A percentile compares a stretch with the other conserved stretches of the same genome.
These are phyloP conservation scores for Panopea generosa DNA, from an alignment of 2,888 invertebrate species.

Conservation along the genomic window DNA sequence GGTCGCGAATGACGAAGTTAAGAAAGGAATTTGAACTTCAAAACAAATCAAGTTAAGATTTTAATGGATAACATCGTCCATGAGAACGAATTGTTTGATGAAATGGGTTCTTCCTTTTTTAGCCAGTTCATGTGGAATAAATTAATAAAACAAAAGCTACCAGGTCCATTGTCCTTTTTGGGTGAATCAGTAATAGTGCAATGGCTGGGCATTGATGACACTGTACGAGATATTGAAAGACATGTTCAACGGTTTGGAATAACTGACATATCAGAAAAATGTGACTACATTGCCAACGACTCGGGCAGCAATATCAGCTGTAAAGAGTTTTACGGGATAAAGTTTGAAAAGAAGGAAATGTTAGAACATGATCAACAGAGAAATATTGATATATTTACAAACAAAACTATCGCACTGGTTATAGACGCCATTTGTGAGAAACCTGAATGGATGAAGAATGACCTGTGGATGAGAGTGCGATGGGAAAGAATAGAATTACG, in stretches of 20 bases:
- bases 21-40: neutral
- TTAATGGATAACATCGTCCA: slow-evolving; percentile 8
- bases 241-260: neutral
- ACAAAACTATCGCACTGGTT: neutral
- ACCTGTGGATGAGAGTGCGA: too few species aligned
- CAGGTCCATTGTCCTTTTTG: too few species aligned
- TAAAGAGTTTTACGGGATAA: too few species aligned
- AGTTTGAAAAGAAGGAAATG: too few species aligned
- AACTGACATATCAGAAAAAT: too few species aligned
- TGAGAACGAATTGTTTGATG: slow-evolving; percentile 8
- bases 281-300: neutral
- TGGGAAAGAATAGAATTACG: too few species aligned
- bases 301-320: too few species aligned
- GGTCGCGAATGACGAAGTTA: neutral
- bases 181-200: neutral
- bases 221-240: neutral
- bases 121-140: slow-evolving; percentile 10
- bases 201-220: slow-evolving; percentile 7
- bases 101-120: slow-evolving; percentile 5
- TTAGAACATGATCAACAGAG: too few species aligned
- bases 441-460: too few species aligned
- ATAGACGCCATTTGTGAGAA: slow-evolving; percentile 1
- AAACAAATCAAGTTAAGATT: slow-evolving; percentile 1
- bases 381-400: neutral
- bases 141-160: neutral